phyloP scores from a whole-genome alignment of 2,797 vertebrate species.

The Rhyacichthys aspro region DNA sequence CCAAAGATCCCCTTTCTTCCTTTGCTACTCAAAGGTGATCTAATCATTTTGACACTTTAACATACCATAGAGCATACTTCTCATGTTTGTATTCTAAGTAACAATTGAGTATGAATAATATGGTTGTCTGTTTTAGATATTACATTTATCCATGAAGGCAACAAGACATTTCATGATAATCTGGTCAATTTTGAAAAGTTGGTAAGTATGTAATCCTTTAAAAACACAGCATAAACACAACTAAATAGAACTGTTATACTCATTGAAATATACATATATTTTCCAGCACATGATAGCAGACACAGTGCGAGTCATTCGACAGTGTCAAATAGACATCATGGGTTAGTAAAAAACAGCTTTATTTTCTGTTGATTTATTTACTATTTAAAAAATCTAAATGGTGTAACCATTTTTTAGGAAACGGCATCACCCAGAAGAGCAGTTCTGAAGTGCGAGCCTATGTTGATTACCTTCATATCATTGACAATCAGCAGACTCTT shows the following conservation, averaged over 20 bases:
- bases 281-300: constrained; percentile 97
- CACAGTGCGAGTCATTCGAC: constrained; percentile 88
- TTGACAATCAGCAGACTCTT: constrained; percentile 96
- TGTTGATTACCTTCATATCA: constrained; percentile 89
- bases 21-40: constrained; percentile 93
- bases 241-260: constrained; percentile 8
- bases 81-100: not conserved
- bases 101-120: constrained; percentile 4
- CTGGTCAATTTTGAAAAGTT: constrained; percentile 98
- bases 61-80: not conserved
- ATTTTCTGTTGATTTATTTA: not conserved
- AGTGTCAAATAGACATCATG: constrained; percentile 91
- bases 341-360: constrained; percentile 72
- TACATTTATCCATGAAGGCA: constrained; percentile 98
- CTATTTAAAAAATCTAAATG: too few species aligned
- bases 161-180: constrained; percentile 98
- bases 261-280: constrained; percentile 21
- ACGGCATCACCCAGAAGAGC: constrained; percentile 87
- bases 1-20: constrained; percentile 99
- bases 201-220: constrained; percentile 78
- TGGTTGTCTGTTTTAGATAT: constrained; percentile 80
- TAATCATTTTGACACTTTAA: constrained; percentile 31
- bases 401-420: constrained; percentile 73
- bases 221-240: too few species aligned
- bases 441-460: constrained; percentile 88